Evolutionary conservation across 2,113 vertebrate species (phyloP).

Genomic region (Pheucticus melanocephalus): DNA sequence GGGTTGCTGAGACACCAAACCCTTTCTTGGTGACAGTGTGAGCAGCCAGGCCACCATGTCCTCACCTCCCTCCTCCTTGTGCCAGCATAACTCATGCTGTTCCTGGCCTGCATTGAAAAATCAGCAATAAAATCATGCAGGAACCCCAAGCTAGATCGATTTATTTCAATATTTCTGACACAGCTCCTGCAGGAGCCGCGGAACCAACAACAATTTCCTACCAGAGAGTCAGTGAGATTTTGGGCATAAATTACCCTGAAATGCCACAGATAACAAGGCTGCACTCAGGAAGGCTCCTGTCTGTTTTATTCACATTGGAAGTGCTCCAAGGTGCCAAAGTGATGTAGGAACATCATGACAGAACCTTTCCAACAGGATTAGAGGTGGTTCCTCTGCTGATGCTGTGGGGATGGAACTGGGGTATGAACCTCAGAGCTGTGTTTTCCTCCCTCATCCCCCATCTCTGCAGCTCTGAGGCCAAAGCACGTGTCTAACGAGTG

Average conservation of each 20-base stretch:
- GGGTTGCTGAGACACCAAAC: not conserved
- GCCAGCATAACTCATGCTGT: not conserved
- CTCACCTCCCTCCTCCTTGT: not conserved
- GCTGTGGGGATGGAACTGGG: too few relatives aligned
- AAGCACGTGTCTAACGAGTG: not conserved
- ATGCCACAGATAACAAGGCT: constrained; percentile 57
- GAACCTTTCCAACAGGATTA: not conserved
- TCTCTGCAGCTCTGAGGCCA: not conserved
- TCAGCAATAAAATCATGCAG: constrained; percentile 32
- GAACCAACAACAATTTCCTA: not conserved
- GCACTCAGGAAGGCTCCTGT: not conserved
- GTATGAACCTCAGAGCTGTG: not conserved
- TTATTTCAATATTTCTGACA: constrained; percentile 57
- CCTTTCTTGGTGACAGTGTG: rapidly evolving
- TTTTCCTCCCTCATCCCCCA: not conserved
- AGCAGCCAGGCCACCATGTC: not conserved
- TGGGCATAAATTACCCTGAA: constrained; percentile 52
- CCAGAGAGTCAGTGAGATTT: not conserved
- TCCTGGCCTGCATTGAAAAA: constrained; percentile 12
- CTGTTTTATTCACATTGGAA: not conserved
- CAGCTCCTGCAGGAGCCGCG: not conserved
- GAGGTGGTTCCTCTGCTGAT: not conserved
- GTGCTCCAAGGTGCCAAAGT: not conserved
- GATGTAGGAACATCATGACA: not conserved
- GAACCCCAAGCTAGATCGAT: not conserved